Evolutionary conservation across 2,888 invertebrate species (phyloP), one percentile per base, ranked within the genome.

Genomic region (Lithosia quadra): DNA sequence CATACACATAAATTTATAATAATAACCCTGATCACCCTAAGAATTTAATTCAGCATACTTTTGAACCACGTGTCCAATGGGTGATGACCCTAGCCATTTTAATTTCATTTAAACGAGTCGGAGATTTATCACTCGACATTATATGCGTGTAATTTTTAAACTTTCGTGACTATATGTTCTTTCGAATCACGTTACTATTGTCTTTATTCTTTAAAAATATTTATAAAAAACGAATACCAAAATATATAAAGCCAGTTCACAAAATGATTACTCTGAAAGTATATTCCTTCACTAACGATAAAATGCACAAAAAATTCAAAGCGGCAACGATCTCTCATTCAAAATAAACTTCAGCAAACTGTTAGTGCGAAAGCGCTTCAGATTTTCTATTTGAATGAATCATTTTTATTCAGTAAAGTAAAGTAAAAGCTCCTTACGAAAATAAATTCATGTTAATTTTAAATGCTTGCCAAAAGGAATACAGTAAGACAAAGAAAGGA

Each of bases 361-460:
- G 13, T 43, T 24, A 15, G 21, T 18, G 61, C 43, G 21, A 61
- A 43, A 61, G 10, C 22, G 22, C 56, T 60, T 58, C 58, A 58
- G 18, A 33, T 58, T 58, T 56, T 61, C 24, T 24, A 43, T 24
- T 24, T 43, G 8, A 10, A 24, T 61, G 43, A 61, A 43, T 43
- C 15, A 39, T 61, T 61, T 60, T 39, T 39, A 59, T 39, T 22
- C 39, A 60, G 39, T 13, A 22, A 18, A 34, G 22, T 61, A 72
- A 67, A 24, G 28, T 18, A 28, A 22, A 13, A 7, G 5, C 28
- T 18, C 9, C 33, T 28, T 49, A n/a, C 43, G 8, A 49, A 49
- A 49, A n/a, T 49, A 18, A 49, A 8, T n/a, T 8, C 9, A n/a
- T 49, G 8, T 49, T 49, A n/a, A n/a, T 49, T 49, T n/a, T 49